Conservation (phyloP, 2,797 vertebrate species). For the Pseudomugil tenellus region DNA sequence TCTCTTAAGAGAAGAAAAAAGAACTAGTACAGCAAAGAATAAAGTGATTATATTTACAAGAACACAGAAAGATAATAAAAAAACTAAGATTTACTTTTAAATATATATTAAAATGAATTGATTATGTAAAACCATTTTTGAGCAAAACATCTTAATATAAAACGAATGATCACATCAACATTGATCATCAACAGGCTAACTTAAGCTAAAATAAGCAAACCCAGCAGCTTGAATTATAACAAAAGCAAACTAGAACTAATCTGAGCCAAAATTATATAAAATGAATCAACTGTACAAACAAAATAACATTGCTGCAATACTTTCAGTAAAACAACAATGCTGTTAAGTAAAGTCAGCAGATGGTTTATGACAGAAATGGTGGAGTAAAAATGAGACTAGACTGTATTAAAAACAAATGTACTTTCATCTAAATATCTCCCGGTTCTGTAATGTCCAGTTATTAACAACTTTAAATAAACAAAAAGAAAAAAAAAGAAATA, state of each 20-base stretch:
- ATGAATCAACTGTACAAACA: not conserved
- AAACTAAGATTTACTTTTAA: not conserved
- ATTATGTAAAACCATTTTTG: not conserved
- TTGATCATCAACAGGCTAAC: not conserved
- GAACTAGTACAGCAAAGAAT: not conserved
- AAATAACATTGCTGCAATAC: not conserved
- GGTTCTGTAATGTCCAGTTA: not conserved
- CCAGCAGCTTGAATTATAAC: not conserved
- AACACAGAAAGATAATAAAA: not conserved
- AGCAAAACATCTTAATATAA: not conserved
- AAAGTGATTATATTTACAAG: not conserved
- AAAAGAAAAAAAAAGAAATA: not conserved
- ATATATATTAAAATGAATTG: not conserved
- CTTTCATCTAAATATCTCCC: too few species aligned
- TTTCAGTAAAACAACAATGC: not conserved
- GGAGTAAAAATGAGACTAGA: not conserved
- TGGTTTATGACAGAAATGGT: not conserved
- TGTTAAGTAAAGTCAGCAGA: not conserved
- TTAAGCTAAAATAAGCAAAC: not conserved
- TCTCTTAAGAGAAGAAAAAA: slow-evolving; percentile 18
- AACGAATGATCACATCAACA: not conserved
- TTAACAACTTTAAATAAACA: not conserved
- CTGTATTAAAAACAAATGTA: not conserved
- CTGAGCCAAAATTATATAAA: not conserved
- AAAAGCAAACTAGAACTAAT: not conserved